phyloP scores from a whole-genome alignment of 2,797 vertebrate genomes.

The Acrossocheilus wenchowensis region DNA sequence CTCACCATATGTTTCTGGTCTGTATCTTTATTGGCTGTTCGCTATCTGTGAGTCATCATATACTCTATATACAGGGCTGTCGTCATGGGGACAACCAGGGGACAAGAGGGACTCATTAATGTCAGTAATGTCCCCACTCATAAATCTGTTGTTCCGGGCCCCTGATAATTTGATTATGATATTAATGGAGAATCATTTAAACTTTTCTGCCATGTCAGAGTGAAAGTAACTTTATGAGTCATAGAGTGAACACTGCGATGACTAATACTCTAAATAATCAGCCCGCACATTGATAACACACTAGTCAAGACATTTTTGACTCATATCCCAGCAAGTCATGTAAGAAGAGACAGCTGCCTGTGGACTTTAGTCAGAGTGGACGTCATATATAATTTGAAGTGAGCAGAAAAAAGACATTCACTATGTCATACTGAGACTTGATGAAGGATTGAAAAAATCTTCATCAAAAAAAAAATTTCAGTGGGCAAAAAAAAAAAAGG shows the following conservation, averaged over 20 bases:
- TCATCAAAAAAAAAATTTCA: neutral
- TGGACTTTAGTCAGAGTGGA: conserved; percentile 7
- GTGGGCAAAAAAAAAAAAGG: neutral
- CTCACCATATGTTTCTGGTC: conserved; percentile 4
- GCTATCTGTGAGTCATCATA: neutral
- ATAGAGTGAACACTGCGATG: neutral
- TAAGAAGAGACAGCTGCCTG: neutral
- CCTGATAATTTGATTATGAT: neutral
- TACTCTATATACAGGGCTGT: conserved; percentile 11
- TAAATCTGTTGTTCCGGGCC: neutral
- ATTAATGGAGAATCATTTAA: neutral
- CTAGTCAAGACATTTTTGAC: neutral
- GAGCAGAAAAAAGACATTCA: neutral
- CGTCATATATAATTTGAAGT: neutral
- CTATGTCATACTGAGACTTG: neutral
- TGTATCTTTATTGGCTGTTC: neutral
- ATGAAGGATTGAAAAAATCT: neutral
- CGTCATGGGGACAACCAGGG: neutral
- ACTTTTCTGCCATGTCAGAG: neutral
- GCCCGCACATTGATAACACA: neutral
- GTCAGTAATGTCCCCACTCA: neutral
- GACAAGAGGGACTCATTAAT: neutral
- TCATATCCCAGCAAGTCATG: neutral
- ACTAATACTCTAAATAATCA: conserved; percentile 23
- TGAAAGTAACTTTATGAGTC: conserved; percentile 31